Base-by-base conservation (phyloP, 2,113 vertebrate genomes). In the Prinia subflava region DNA sequence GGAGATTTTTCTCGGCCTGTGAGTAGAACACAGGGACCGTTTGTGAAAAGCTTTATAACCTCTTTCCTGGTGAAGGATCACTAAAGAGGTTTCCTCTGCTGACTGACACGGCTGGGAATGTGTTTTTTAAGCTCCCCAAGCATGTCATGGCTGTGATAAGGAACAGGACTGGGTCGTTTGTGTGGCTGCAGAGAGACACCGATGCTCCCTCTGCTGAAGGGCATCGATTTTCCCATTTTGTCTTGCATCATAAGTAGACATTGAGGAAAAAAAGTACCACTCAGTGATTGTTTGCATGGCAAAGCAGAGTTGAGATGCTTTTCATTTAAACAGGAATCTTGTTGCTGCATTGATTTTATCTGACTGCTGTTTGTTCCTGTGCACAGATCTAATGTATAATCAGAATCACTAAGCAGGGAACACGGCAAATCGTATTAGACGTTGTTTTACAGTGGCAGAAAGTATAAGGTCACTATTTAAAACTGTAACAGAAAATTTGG, bases 331-430 rank as follows among this genome's bases (percentile, higher is more conserved):
- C 97, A 79, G 71, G 95, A 96, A 76, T 95, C 94, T 96, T 96
- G 96, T 96, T 92, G 92, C 83, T 65, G 42, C 95, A 97, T 98
- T 97, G 98, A 97, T 98, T 97, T 96, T 97, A 95, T 97, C 95
- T 95, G 96, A 83, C 96, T 96, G 83, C 92, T 94, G 13, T 96
- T 96, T 96, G 97, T 96, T 97, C 95, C 84, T 87, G 91, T 74
- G 87, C 91, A 88, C 92, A 91, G 96, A 96, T 96, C 93, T 96
- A 90, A 97, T 81, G 89, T 95, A 71, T 85, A 94, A 98, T 97
- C 91, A 89, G 96, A 97, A 91, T 81, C 76, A 37, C 89, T 97
- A 88, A 97, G 49, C 12, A 92, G 92, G 87, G 96, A 83, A 42
- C 82, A 41, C 63, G 59, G 67, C 78, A 92, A 89, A n/a, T 95